phyloP scores from a whole-genome alignment of 2,888 invertebrate genomes.

The Sphaeridia pumilis region DNA sequence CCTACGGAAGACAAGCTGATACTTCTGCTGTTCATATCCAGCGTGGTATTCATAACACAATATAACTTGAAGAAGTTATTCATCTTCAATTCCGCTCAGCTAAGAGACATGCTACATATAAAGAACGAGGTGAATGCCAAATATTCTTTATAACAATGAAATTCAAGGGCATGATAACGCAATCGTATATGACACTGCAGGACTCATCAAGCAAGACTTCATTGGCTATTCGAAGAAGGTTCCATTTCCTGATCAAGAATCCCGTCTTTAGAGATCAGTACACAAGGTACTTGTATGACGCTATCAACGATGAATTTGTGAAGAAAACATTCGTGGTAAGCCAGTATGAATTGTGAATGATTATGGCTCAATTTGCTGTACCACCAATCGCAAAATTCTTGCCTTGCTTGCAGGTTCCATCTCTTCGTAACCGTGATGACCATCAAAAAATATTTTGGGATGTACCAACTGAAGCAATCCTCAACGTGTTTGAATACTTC shows the following conservation, averaged over 20 bases:
- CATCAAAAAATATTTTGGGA: slow-evolving; percentile 11
- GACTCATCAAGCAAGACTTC: slow-evolving; percentile 25
- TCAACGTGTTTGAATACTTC: slow-evolving; percentile 16
- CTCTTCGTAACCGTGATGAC: not conserved
- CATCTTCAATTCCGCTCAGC: slow-evolving; percentile 30
- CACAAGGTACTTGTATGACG: slow-evolving; percentile 16
- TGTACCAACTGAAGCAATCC: slow-evolving; percentile 11
- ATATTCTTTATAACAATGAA: too few species aligned
- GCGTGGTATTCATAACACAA: slow-evolving; percentile 27
- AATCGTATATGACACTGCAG: too few species aligned
- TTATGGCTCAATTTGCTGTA: not conserved
- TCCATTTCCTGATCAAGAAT: slow-evolving; percentile 29
- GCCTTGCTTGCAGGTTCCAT: not conserved
- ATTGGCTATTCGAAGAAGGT: slow-evolving; percentile 22
- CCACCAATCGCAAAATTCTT: not conserved
- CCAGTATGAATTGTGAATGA: not conserved
- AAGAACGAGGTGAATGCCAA: slow-evolving; percentile 17
- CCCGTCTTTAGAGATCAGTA: slow-evolving; percentile 18
- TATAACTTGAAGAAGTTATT: slow-evolving; percentile 26
- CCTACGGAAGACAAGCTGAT: slow-evolving; percentile 25
- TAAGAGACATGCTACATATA: slow-evolving; percentile 28
- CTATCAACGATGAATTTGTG: slow-evolving; percentile 19
- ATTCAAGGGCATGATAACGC: not conserved
- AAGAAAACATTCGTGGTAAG: slow-evolving; percentile 13
- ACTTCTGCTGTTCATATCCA: slow-evolving; percentile 23